These are phyloP conservation scores for Anas platyrhynchos DNA, from an alignment of 2,113 vertebrate genomes.

Conservation along the genomic window DNA sequence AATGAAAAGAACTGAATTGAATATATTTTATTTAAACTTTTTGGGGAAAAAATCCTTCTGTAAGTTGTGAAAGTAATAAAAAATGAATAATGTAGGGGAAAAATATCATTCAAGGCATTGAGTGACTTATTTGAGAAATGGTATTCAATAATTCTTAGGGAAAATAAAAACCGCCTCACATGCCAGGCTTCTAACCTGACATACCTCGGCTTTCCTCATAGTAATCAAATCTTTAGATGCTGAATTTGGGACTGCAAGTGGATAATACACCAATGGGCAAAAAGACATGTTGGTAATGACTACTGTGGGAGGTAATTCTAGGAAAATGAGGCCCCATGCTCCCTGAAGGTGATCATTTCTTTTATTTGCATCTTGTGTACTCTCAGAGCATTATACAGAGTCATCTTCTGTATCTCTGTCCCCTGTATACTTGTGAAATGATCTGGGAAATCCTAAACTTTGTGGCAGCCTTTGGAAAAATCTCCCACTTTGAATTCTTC, in stretches of 20 bases:
- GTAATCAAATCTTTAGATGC: not conserved
- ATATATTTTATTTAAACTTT: slow-evolving; percentile 41
- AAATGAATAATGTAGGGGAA: slow-evolving; percentile 8
- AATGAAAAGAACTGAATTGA: not conserved
- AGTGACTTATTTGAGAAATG: not conserved
- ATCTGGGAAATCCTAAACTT: not conserved
- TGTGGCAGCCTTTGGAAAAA: not conserved
- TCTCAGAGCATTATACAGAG: not conserved
- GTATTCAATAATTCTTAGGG: not conserved
- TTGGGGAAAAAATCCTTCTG: not conserved
- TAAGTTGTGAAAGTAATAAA: slow-evolving; percentile 22
- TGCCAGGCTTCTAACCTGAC: not conserved
- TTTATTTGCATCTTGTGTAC: not conserved
- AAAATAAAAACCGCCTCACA: not conserved
- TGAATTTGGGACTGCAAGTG: not conserved
- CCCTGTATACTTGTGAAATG: not conserved
- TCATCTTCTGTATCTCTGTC: not conserved
- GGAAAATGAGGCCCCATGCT: not conserved
- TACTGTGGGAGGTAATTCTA: not conserved
- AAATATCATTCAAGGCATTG: not conserved
- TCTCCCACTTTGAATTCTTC: not conserved
- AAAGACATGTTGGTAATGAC: not conserved
- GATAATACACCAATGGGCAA: not conserved
- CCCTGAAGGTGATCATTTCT: not conserved
- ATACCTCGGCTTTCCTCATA: accelerated